Evolutionary conservation across 2,888 invertebrate species (phyloP).

Genomic region (Diabrotica balteata): DNA sequence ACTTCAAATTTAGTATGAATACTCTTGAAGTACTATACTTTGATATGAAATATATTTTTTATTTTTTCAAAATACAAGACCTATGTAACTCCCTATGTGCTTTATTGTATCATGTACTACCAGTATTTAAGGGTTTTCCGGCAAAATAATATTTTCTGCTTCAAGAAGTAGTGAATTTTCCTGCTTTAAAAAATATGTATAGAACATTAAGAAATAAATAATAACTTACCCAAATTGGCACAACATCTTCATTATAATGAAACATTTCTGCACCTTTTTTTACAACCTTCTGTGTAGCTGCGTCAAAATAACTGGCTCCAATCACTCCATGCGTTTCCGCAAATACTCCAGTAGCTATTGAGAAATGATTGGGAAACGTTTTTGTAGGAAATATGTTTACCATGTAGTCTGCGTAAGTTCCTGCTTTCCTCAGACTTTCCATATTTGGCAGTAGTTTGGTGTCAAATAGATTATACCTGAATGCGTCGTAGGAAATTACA

Average conservation of each 20-base stretch:
- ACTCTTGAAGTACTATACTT: too few relatives aligned
- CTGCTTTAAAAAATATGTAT: too few relatives aligned
- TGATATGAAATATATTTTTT: too few relatives aligned
- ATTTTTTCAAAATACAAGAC: too few relatives aligned
- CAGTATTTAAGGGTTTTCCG: too few relatives aligned
- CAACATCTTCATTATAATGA: conserved; percentile 64
- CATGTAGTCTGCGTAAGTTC: conserved; percentile 67
- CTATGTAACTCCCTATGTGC: too few relatives aligned
- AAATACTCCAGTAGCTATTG: conserved; percentile 74
- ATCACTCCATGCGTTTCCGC: conserved; percentile 74
- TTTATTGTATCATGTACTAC: too few relatives aligned
- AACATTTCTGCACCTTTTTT: conserved; percentile 61
- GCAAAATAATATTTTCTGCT: too few relatives aligned
- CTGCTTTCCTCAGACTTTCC: conserved; percentile 63
- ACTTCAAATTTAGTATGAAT: too few relatives aligned
- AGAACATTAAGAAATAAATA: neutral
- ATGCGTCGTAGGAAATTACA: conserved; percentile 75
- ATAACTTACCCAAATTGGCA: conserved; percentile 67
- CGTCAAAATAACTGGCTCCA: conserved; percentile 69
- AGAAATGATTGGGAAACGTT: conserved; percentile 78
- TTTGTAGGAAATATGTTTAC: conserved; percentile 72
- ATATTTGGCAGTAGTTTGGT: conserved; percentile 67
- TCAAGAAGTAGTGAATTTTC: too few relatives aligned
- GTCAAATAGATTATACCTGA: conserved; percentile 71
- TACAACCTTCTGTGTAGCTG: conserved; percentile 51